Percentiles rank a stretch among this genome's conserved stretches.
phyloP scores from a whole-genome alignment of 2,113 vertebrate genomes.

The Lethenteron reissneri region DNA sequence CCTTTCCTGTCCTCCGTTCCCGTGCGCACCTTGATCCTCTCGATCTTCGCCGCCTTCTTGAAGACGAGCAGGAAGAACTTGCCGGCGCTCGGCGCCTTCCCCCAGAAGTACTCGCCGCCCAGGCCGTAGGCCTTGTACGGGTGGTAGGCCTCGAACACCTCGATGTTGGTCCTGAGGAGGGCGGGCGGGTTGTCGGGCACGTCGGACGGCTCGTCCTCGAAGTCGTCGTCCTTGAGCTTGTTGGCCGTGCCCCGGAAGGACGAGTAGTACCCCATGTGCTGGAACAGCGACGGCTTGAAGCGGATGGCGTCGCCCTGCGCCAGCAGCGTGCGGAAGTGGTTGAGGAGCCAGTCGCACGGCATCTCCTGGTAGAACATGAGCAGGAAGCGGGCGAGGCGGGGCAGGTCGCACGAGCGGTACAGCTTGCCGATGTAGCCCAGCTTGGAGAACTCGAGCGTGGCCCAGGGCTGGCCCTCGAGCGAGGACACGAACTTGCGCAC shows the following conservation, averaged over 20 bases:
- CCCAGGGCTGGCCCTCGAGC: conserved; percentile 79
- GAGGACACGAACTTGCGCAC: conserved; percentile 91
- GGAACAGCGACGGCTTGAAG: conserved; percentile 94
- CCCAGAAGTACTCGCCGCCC: conserved; percentile 91
- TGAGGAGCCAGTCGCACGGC: conserved; percentile 92
- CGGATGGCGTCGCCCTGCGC: conserved; percentile 80
- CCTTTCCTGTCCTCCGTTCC: conserved; percentile 83
- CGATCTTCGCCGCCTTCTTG: conserved; percentile 62
- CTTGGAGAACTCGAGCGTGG: conserved; percentile 91
- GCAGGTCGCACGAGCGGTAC: conserved; percentile 53
- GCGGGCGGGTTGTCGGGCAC: conserved; percentile 90
- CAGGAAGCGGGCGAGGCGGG: conserved; percentile 74
- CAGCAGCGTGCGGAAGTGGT: conserved; percentile 67
- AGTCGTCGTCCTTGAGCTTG: conserved; percentile 92
- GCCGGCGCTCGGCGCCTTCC: conserved; percentile 60
- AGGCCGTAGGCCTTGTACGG: conserved; percentile 76
- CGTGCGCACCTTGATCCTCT: conserved; percentile 63
- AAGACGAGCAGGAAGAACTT: conserved; percentile 70
- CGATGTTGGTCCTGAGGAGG: conserved; percentile 66
- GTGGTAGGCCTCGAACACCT: conserved; percentile 85
- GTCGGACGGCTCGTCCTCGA: conserved; percentile 80
- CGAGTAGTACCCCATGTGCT: conserved; percentile 96
- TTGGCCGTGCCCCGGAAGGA: conserved; percentile 88
- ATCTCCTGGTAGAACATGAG: conserved; percentile 99
- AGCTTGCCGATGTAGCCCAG: conserved; percentile 94